Evolutionary conservation across 2,797 vertebrate species (phyloP).

Genomic region (Brachyalestes nurse): DNA sequence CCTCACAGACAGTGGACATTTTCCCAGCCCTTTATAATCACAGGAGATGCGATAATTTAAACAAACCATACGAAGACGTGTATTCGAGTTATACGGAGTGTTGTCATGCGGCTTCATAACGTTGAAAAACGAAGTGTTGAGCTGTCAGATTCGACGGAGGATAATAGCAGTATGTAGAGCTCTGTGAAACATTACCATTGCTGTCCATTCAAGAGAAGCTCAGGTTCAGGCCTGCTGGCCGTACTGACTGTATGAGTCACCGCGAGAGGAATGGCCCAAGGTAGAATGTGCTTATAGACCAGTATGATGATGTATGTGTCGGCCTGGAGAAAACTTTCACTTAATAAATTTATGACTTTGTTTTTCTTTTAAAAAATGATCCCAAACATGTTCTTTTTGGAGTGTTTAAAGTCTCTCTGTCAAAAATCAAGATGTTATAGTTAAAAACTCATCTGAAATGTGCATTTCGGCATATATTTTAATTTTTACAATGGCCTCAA

Average conservation of each 20-base stretch:
- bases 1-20: background rate
- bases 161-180: background rate
- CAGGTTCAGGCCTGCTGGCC: background rate
- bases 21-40: background rate
- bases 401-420: too few relatives aligned
- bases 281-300: too few relatives aligned
- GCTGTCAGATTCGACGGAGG: background rate
- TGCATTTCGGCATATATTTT: too few relatives aligned
- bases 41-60: background rate
- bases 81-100: background rate
- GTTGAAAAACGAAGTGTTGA: constrained; percentile 7
- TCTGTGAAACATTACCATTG: background rate
- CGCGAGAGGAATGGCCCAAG: too few relatives aligned
- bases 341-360: too few relatives aligned
- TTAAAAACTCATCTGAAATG: too few relatives aligned
- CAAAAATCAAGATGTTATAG: too few relatives aligned
- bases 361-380: too few relatives aligned
- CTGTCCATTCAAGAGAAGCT: background rate
- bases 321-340: too few relatives aligned
- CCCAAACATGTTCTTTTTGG: too few relatives aligned
- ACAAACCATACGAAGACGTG: background rate
- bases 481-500: too few relatives aligned
- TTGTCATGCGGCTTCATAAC: background rate
- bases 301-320: too few relatives aligned
- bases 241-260: background rate